These are phyloP conservation scores for Ophion costatus DNA, from an alignment of 2,888 invertebrate species.

Conservation along the genomic window DNA sequence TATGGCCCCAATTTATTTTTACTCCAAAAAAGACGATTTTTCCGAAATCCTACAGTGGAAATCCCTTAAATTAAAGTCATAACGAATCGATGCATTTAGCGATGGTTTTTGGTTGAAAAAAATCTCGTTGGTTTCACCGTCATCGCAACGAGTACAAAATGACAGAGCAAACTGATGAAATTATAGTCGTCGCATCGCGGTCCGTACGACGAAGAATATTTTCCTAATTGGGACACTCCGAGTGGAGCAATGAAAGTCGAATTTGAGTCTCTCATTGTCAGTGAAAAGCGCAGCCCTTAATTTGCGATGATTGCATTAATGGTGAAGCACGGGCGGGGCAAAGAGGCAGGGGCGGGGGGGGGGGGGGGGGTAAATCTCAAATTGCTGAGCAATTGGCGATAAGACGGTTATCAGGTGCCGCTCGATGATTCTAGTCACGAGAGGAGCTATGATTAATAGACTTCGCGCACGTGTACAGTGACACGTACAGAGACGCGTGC, in stretches of 20 bases:
- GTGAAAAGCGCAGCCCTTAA: slow-evolving; percentile 1
- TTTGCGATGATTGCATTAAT: slow-evolving; percentile 27
- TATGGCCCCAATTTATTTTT: too few relatives aligned
- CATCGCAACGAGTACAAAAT: too few relatives aligned
- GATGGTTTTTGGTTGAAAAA: too few relatives aligned
- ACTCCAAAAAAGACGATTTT: too few relatives aligned
- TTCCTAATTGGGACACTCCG: too few relatives aligned
- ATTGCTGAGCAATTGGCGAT: slow-evolving; percentile 50
- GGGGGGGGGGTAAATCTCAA: slow-evolving; percentile 1
- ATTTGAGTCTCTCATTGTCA: neutral
- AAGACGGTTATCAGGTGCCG: slow-evolving; percentile 55
- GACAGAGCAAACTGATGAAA: too few relatives aligned
- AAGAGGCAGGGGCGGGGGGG: too few relatives aligned
- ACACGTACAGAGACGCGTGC: slow-evolving; percentile 17
- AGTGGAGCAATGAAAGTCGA: neutral
- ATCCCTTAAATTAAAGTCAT: too few relatives aligned
- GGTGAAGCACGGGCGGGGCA: neutral
- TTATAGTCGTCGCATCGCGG: too few relatives aligned
- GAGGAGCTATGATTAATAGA: slow-evolving; percentile 40
- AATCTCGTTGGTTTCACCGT: too few relatives aligned
- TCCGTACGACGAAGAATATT: neutral
- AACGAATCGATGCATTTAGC: too few relatives aligned
- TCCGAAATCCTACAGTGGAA: too few relatives aligned
- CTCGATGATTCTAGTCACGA: slow-evolving; percentile 49
- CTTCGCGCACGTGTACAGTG: neutral